phyloP scores from a whole-genome alignment of 1,140 invertebrate species.

The Hermatobates lingyangjiaoensis region DNA sequence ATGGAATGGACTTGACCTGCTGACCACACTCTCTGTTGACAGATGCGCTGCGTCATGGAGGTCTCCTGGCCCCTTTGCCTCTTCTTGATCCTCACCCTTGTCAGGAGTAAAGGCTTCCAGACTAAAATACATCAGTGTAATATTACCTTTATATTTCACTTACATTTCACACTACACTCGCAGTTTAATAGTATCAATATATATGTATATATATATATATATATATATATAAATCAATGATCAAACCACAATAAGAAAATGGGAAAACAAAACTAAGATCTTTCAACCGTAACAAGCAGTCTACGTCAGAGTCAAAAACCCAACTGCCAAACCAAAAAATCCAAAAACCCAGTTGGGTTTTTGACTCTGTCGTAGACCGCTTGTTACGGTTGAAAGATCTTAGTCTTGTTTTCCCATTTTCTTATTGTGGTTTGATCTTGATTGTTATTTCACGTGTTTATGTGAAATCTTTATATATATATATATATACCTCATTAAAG shows the following conservation, averaged over 20 bases:
- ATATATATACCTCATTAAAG: no score
- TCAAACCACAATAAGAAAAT: not conserved
- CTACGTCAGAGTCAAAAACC: not conserved
- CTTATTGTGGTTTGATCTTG: no score
- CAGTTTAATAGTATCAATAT: not conserved
- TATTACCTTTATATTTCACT: slow-evolving; percentile 10
- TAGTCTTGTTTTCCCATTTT: no score
- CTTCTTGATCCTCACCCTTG: slow-evolving; percentile 35
- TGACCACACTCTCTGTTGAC: slow-evolving; percentile 15
- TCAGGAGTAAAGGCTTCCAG: slow-evolving; percentile 29
- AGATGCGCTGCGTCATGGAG: slow-evolving; percentile 31
- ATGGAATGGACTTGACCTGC: no score
- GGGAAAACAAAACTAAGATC: not conserved
- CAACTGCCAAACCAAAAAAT: no score
- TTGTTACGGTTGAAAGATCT: no score
- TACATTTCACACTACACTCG: no score
- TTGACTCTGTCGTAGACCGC: no score
- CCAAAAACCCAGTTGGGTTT: no score
- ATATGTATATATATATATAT: not conserved
- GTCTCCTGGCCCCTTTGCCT: slow-evolving; percentile 33
- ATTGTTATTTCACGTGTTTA: no score
- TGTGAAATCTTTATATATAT: no score
- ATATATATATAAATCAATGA: not conserved
- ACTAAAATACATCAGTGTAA: slow-evolving; percentile 29
- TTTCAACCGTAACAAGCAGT: not conserved